Percentiles rank a stretch among this genome's conserved stretches.
These are phyloP conservation scores for Sarcophaga subvicina DNA, from an alignment of 2,888 invertebrate genomes.

Conservation along the genomic window DNA sequence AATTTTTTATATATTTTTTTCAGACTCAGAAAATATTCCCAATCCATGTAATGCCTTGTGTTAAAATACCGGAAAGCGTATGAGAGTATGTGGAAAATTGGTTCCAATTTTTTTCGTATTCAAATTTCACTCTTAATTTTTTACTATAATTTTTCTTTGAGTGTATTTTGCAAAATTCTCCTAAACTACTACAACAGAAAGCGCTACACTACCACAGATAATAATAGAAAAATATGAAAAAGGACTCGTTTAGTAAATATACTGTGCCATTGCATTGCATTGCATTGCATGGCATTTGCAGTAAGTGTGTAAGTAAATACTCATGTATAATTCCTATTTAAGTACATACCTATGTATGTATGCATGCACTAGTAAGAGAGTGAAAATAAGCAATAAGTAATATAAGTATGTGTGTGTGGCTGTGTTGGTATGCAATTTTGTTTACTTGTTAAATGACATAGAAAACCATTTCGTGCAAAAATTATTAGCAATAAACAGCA, in stretches of 20 bases:
- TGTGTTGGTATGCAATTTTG: constrained; percentile 32
- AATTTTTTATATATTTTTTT: too few species aligned
- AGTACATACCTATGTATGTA: not conserved
- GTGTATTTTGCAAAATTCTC: constrained; percentile 27
- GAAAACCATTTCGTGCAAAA: constrained; percentile 69
- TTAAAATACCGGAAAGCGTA: too few species aligned
- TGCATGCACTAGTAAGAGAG: not conserved
- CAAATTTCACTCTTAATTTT: not conserved
- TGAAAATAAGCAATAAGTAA: not conserved
- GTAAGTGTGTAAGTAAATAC: not conserved
- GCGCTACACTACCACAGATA: constrained; percentile 43
- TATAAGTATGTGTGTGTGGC: not conserved
- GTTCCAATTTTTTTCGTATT: too few species aligned
- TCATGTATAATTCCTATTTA: not conserved
- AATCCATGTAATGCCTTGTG: too few species aligned
- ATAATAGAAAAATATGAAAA: constrained; percentile 26
- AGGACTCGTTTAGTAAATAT: constrained; percentile 19
- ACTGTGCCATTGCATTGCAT: constrained; percentile 5
- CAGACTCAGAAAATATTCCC: too few species aligned
- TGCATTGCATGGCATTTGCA: not conserved
- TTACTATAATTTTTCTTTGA: constrained; percentile 1
- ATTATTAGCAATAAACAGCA: constrained; percentile 69
- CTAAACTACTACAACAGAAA: constrained; percentile 16
- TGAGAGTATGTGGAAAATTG: too few species aligned
- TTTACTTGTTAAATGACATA: constrained; percentile 68